Base-by-base conservation (phyloP, 53 echinoderm and acorn worm species). In the Paracentrotus lividus region DNA sequence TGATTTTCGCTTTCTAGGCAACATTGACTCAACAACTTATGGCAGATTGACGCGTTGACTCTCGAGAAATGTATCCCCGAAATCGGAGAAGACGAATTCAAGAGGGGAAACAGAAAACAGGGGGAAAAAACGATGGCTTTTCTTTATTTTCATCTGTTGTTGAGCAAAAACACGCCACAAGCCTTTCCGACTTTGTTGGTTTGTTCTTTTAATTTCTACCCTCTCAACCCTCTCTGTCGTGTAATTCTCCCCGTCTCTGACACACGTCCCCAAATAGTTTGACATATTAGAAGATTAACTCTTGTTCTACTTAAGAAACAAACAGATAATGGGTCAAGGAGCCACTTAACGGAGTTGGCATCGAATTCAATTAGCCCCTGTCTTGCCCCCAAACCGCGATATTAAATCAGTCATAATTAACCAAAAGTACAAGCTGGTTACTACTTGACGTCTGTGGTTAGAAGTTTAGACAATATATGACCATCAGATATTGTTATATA, bases 1-100 rank as follows among this genome's bases (percentile, higher is more conserved):
- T 55, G 31, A n/a, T 86, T 56, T 86, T 56, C 56, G 33, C 34
- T 86, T 56, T 56, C 57, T 56, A 4, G 38, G 56, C 26, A 86
- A 56, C 86, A 86, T 86, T 56, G 86, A 56, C 56, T 86, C 86
- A 55, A 86, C 53, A 89, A 64, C 89, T 89, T 55, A 42, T 65
- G 65, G 64, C 89, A 89, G 89, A 65, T 89, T 89, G 89, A 89
- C 42, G 89, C n/a, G 59, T 40, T 55, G 86, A 43, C 89, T 64
- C 24, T 42, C 89, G 89, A 89, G 89, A 89, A 89, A 89, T 65
- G 60, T 59, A 89, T 89, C 89, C 64, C 34, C 21, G 54, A 86
- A 86, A 86, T 86, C 57, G 4, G 55, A 86, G 86, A 86, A 54
- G 15, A 33, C n/a, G 18, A 21, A 86, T 86, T 13, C 20, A 36